A percentile compares a stretch with the other conserved stretches of the same genome.
Conservation (phyloP, 2,888 invertebrate genomes). For the Cantharis rustica region DNA sequence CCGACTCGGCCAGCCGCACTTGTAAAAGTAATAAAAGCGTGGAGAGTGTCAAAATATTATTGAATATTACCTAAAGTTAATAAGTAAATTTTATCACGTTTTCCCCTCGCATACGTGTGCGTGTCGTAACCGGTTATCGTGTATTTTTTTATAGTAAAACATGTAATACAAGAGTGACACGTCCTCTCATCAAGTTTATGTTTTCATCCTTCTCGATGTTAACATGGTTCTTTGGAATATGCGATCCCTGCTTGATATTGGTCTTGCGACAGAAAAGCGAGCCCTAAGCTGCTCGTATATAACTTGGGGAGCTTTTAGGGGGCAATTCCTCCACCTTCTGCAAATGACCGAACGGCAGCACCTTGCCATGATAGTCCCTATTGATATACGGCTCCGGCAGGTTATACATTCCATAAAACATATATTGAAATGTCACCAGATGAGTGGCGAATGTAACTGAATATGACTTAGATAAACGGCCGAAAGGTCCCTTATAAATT, state of each 20-base stretch:
- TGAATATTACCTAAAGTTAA: neutral
- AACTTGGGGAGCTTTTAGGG: slow-evolving; percentile 29
- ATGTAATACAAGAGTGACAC: slow-evolving; percentile 30
- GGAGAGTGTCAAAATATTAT: neutral
- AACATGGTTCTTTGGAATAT: slow-evolving; percentile 31
- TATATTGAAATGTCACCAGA: slow-evolving; percentile 53
- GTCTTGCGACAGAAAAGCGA: slow-evolving; percentile 28
- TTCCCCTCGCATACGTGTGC: slow-evolving; percentile 17
- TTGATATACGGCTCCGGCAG: slow-evolving; percentile 55
- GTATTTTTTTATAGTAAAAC: slow-evolving; percentile 25
- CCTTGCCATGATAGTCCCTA: slow-evolving; percentile 56
- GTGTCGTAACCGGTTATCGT: neutral
- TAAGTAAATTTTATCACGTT: slow-evolving; percentile 18
- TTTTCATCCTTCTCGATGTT: slow-evolving; percentile 28
- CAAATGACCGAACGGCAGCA: slow-evolving; percentile 46
- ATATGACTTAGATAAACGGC: slow-evolving; percentile 46
- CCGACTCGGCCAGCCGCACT: neutral
- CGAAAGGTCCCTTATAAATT: slow-evolving; percentile 38
- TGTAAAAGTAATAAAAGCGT: neutral
- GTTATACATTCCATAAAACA: slow-evolving; percentile 57
- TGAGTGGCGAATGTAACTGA: slow-evolving; percentile 48
- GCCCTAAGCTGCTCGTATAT: slow-evolving; percentile 33
- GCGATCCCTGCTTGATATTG: slow-evolving; percentile 30
- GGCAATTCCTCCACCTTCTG: slow-evolving; percentile 28
- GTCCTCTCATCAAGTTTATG: slow-evolving; percentile 31